Base-by-base conservation (phyloP, 2,797 vertebrate genomes). In the Falco concolor region DNA sequence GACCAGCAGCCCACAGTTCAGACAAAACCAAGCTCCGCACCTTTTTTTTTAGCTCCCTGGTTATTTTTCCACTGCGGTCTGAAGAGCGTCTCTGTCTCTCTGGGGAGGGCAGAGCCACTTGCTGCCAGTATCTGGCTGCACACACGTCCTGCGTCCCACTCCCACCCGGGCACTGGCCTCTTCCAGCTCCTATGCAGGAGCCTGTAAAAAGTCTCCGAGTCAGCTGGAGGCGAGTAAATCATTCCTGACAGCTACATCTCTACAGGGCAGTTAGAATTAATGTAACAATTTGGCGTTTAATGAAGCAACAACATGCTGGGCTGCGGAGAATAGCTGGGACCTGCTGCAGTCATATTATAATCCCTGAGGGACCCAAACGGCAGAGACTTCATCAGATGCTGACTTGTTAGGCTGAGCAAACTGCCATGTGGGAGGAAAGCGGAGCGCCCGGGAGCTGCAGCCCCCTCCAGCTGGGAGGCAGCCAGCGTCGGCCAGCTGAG, bases 181-280 rank as follows among this genome's bases (percentile, higher is more conserved):
- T 87, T 42, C 82, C 84, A 40, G 61, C 34, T 23, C 85, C 73
- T 60, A 24, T 0, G 0, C 81, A 23, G 65, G 81, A 87, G 90
- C 91, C 87, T 64, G 92, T 56, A 87, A 38, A 96, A 89, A 86
- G 83, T 68, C 92, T 83, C 54, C 2, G 85, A 87, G 98, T 99
- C 99, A 99, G 98, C 98, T 98, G 98, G 98, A 97, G 77, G 84
- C 93, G 92, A 98, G 98, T 99, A 99, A 99, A 99, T 99, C 98
- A 99, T 93, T 85, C 85, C 97, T 98, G 99, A 99, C 99, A 98
- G 98, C 98, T 98, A 99, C 98, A 98, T 98, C 98, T 99, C 99
- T 98, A 98, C 91, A 97, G 98, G 98, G 98, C 98, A 93, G 98
- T 98, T 96, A 98, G 98, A 98, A 98, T 99, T 98, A 99, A 98